Base-by-base conservation (phyloP, 2,113 vertebrate genomes). In the Prochilodus magdalenae region DNA sequence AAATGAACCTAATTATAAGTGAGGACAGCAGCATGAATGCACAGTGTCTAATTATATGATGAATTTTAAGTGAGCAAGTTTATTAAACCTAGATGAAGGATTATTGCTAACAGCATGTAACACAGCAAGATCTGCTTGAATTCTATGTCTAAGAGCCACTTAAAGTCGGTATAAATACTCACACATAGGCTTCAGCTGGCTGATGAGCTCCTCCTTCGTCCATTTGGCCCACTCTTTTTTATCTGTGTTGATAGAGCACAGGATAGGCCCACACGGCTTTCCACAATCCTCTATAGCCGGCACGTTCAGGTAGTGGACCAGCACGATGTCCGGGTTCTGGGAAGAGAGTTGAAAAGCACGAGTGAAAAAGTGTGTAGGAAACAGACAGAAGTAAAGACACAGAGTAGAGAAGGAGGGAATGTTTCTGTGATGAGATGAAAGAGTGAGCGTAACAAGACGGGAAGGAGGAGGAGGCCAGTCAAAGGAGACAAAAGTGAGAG, bases 201-300 rank as follows among this genome's bases (percentile, higher is more conserved):
- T 97, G 16, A 99, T 97, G 77, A 99, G 97, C 80, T 99, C 98
- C 88, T 99, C 98, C 87, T 99, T 99, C 1, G 97, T 98, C 98
- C 98, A 99, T 89, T 99, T 99, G 0, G 97, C 98, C 98, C 98
- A 99, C 86, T 99, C 98, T 88, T 99, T 99, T 92, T 98, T 96
- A 94, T 99, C 98, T 0, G 98, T 99, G 94, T 99, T 99, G 93
- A 99, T 98, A 65, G 98, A 99, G 92, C 98, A 99, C 85, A 99
- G 91, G 91, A 99, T 97, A 22, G 98, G 98, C 15, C 98, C 98
- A 0, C 98, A 99, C 0, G 98, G 98, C 87, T 99, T 99, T 83
- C 98, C 97, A 0, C 98, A 99, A 87, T 99, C 98, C 89, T 99
- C 98, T 26, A 99, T 98, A 87, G 98, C 98, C 0, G 98, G 98